Percentiles rank a stretch among this genome's conserved stretches.
phyloP scores from a whole-genome alignment of 1,140 invertebrate genomes.

The Trichonephila clavata region DNA sequence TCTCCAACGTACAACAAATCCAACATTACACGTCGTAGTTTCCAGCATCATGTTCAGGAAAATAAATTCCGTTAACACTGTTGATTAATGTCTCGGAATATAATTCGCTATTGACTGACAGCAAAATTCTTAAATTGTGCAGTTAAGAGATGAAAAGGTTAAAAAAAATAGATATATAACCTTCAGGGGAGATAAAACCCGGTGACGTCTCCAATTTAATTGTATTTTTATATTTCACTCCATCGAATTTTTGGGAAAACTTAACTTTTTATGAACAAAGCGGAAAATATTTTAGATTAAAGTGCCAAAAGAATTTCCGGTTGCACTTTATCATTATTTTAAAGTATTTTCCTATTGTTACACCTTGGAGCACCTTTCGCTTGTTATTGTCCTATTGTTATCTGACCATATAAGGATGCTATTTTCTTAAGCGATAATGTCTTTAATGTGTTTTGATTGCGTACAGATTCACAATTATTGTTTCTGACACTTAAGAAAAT shows the following conservation, averaged over 20 bases:
- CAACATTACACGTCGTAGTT: background rate
- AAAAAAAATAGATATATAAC: background rate
- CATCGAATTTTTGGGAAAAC: background rate
- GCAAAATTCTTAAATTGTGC: background rate
- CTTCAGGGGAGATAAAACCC: background rate
- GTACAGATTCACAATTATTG: background rate
- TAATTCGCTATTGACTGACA: background rate
- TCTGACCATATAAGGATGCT: background rate
- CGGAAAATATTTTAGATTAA: background rate
- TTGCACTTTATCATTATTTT: background rate
- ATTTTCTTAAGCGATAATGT: background rate
- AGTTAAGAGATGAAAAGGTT: background rate
- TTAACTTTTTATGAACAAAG: background rate
- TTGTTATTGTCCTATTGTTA: constrained; percentile 20
- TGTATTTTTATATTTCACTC: background rate
- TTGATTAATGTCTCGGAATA: background rate
- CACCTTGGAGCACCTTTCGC: background rate
- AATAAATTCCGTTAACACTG: background rate
- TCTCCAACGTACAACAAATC: background rate
- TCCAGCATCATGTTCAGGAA: background rate
- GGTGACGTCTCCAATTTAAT: background rate
- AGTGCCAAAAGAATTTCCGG: background rate
- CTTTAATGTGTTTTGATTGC: background rate
- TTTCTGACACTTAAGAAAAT: background rate
- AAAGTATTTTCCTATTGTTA: background rate